Conservation (phyloP, 2,113 vertebrate species). For the Holacanthus passer region DNA sequence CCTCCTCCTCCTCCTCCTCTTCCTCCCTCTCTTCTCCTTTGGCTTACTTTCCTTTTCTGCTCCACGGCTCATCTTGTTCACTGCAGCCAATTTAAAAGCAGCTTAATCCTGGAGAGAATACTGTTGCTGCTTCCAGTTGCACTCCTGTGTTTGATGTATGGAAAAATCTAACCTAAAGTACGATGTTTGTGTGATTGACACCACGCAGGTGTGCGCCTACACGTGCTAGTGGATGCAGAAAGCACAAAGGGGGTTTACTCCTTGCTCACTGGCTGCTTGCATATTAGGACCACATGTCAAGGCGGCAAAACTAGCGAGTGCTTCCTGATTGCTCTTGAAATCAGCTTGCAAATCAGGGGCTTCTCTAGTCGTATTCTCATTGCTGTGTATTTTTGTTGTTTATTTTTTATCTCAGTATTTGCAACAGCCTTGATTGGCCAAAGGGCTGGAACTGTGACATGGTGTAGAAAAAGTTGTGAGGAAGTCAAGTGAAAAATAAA, state of each 20-base stretch:
- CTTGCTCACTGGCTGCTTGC: slow-evolving; percentile 32
- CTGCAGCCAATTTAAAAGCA: slow-evolving; percentile 82
- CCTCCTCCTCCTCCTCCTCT: slow-evolving; percentile 14
- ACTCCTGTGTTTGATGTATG: slow-evolving; percentile 76
- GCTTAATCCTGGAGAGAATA: slow-evolving; percentile 81
- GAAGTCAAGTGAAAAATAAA: slow-evolving; percentile 35
- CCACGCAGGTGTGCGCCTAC: slow-evolving; percentile 52
- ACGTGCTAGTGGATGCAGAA: slow-evolving; percentile 56
- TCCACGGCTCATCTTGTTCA: slow-evolving; percentile 72
- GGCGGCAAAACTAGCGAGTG: slow-evolving; percentile 48
- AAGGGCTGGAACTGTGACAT: slow-evolving; percentile 4
- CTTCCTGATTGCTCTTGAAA: slow-evolving; percentile 65
- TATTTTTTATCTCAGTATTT: slow-evolving; percentile 18
- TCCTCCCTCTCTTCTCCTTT: slow-evolving; percentile 35
- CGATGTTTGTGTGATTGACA: slow-evolving; percentile 77
- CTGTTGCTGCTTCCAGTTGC: slow-evolving; percentile 58
- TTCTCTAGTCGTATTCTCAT: slow-evolving; percentile 36
- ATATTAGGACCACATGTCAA: slow-evolving; percentile 71
- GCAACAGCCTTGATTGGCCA: slow-evolving; percentile 42
- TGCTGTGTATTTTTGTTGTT: not conserved
- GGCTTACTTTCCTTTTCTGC: slow-evolving; percentile 71
- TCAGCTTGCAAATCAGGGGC: slow-evolving; percentile 65
- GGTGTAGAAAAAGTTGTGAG: not conserved
- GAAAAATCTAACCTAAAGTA: slow-evolving; percentile 77
- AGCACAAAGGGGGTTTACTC: slow-evolving; percentile 48